These are phyloP conservation scores for Tiliacea citrago DNA, from an alignment of 2,888 invertebrate species.

Conservation along the genomic window DNA sequence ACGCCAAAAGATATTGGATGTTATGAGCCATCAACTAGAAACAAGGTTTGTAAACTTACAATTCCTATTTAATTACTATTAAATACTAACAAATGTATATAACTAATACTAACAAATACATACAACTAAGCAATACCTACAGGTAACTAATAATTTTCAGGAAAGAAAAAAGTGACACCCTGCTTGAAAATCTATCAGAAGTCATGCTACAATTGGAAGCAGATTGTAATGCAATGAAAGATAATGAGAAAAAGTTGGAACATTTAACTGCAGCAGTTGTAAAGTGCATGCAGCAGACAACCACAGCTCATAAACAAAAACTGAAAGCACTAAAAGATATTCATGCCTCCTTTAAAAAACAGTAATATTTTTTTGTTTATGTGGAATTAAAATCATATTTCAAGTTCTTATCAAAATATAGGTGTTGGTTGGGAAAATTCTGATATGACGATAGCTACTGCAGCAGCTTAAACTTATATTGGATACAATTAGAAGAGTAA, in stretches of 20 bases:
- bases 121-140: neutral
- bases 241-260: conserved; percentile 84
- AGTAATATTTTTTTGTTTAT: conserved; percentile 68
- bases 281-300: conserved; percentile 83
- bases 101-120: neutral
- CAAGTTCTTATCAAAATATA: neutral
- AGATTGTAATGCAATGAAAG: conserved; percentile 81
- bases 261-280: conserved; percentile 79
- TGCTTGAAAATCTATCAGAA: conserved; percentile 78
- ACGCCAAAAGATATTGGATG: conserved; percentile 80
- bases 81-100: neutral
- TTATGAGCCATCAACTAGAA: conserved; percentile 78
- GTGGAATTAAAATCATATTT: neutral
- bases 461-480: neutral
- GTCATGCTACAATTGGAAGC: conserved; percentile 77
- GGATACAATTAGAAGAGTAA: neutral
- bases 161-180: conserved; percentile 76
- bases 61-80: neutral
- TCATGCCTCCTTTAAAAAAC: conserved; percentile 77
- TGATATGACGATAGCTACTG: neutral
- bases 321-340: conserved; percentile 80
- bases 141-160: conserved; percentile 66
- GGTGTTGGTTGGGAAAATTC: no score
- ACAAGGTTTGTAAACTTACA: conserved; percentile 72
- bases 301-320: conserved; percentile 80